These are phyloP conservation scores for Eupithecia centaureata DNA, from an alignment of 2,888 invertebrate species.

Conservation along the genomic window DNA sequence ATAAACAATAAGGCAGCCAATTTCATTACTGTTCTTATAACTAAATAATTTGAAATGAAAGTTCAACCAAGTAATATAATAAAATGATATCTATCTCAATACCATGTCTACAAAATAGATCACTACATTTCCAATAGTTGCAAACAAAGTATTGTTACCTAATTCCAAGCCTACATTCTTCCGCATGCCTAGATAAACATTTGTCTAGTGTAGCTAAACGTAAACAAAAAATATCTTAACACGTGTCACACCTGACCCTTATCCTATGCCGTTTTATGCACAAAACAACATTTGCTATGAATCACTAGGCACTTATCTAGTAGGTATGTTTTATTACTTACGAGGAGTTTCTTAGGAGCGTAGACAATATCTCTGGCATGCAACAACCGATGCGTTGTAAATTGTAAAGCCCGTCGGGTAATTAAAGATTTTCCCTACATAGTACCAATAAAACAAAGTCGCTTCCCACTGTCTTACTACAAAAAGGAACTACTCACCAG, in stretches of 20 bases:
- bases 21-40: no score
- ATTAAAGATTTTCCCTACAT: no score
- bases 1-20: no score
- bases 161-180: background rate
- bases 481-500: no score
- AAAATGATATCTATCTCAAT: no score
- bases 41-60: no score
- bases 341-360: background rate
- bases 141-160: background rate
- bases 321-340: background rate
- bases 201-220: background rate
- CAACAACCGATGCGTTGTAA: no score
- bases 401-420: background rate
- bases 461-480: no score
- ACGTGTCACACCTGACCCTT: constrained; percentile 14
- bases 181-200: constrained; percentile 3
- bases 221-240: constrained; percentile 6
- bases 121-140: background rate
- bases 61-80: no score
- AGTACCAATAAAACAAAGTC: no score
- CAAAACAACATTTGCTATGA: constrained; percentile 12
- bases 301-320: background rate
- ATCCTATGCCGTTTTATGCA: background rate
- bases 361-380: background rate
- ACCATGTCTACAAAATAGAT: background rate